A percentile compares a stretch with the other conserved stretches of the same genome.
These are phyloP conservation scores for Metellina segmentata DNA, from an alignment of 2,888 invertebrate species.

Conservation along the genomic window DNA sequence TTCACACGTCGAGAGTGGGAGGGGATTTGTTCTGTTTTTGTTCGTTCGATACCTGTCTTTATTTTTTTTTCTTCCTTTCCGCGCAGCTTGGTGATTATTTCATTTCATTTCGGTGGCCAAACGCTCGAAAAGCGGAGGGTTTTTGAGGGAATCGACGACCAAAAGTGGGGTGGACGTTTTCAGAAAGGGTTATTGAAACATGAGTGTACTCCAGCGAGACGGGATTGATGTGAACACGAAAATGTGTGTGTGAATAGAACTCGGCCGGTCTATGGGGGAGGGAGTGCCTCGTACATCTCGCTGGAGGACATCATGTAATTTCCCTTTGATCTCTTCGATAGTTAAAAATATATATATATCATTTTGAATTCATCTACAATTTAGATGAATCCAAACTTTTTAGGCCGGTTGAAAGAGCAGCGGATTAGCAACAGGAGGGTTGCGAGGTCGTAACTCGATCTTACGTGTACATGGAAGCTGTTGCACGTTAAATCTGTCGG, in stretches of 20 bases:
- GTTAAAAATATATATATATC: too few relatives aligned
- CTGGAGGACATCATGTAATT: too few relatives aligned
- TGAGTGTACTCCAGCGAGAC: not conserved
- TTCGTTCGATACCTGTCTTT: not conserved
- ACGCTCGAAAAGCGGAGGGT: constrained; percentile 14
- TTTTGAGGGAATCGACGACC: not conserved
- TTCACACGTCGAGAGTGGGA: constrained; percentile 18
- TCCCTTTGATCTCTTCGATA: too few relatives aligned
- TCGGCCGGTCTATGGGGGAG: not conserved
- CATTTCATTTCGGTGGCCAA: constrained; percentile 21
- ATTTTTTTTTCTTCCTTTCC: not conserved
- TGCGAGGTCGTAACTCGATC: too few relatives aligned
- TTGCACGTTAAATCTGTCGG: too few relatives aligned
- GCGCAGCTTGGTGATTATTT: constrained; percentile 15
- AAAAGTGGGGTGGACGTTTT: not conserved
- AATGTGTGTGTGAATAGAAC: not conserved
- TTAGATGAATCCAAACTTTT: too few relatives aligned
- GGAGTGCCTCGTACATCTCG: not conserved
- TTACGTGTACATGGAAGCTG: too few relatives aligned
- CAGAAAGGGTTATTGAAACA: too few relatives aligned
- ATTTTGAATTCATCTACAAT: too few relatives aligned
- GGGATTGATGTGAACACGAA: not conserved
- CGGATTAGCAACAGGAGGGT: too few relatives aligned
- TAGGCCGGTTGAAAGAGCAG: too few relatives aligned
- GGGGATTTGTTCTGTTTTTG: constrained; percentile 25